A percentile compares a stretch with the other conserved stretches of the same genome.
Conservation (phyloP, 2,113 vertebrate genomes). For the Scalopus aquaticus region DNA sequence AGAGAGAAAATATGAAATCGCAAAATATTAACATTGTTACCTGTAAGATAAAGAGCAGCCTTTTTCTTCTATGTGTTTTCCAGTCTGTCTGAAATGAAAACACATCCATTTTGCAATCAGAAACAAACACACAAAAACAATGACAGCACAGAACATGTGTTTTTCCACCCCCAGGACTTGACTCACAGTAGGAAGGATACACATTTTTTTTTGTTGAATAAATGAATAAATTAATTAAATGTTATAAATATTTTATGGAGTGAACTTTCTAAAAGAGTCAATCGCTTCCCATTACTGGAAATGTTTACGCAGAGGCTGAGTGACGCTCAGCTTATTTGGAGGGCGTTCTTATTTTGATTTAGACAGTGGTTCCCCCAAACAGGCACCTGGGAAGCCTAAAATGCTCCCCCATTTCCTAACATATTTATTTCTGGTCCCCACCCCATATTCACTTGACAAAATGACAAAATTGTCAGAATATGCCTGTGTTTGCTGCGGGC, state of each 20-base stretch:
- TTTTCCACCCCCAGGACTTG: background rate
- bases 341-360: slow-evolving; percentile 59
- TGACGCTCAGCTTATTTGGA: slow-evolving; percentile 37
- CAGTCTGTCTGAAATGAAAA: slow-evolving; percentile 22
- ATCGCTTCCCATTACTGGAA: slow-evolving; percentile 45
- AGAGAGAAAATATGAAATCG: slow-evolving; percentile 1
- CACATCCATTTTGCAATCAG: background rate
- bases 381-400: slow-evolving; percentile 34
- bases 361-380: slow-evolving; percentile 40
- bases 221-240: slow-evolving; percentile 76
- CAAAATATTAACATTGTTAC: slow-evolving; percentile 6
- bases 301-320: slow-evolving; percentile 44
- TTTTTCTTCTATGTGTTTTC: background rate
- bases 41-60: background rate
- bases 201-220: slow-evolving; percentile 64
- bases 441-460: background rate
- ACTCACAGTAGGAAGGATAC: slow-evolving; percentile 23
- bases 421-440: background rate
- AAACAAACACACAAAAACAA: slow-evolving; percentile 44
- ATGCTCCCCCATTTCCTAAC: background rate
- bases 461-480: background rate
- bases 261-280: slow-evolving; percentile 61
- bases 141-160: background rate
- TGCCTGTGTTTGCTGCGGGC: background rate
- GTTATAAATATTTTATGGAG: slow-evolving; percentile 70